Evolutionary conservation across 2,888 invertebrate species (phyloP).

Genomic region (Ichneumoninae sp.): DNA sequence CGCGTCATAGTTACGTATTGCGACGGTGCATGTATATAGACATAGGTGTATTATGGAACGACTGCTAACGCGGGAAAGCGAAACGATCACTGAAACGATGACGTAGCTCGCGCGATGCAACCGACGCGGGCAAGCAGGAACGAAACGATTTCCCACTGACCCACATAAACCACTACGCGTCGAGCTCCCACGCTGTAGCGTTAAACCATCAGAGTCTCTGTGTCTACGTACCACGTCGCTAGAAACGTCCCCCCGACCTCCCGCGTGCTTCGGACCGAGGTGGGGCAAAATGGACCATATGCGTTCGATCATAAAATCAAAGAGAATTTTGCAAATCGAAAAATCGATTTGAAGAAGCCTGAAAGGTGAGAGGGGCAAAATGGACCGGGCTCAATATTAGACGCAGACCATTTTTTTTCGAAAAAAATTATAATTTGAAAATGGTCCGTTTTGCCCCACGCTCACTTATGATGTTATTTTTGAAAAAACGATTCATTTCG

Average conservation of each 20-base stretch:
- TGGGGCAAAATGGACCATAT: no score
- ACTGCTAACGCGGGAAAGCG: conserved; percentile 56
- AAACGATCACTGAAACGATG: conserved; percentile 64
- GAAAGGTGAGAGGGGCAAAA: no score
- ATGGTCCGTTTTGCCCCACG: background rate
- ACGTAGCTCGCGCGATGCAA: conserved; percentile 63
- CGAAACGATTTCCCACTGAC: conserved; percentile 82
- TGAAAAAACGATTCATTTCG: no score
- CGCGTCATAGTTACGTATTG: conserved; percentile 55
- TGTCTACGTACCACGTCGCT: background rate
- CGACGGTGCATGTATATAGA: background rate
- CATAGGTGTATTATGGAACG: conserved; percentile 15
- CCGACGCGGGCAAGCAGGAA: conserved; percentile 73
- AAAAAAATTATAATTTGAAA: background rate
- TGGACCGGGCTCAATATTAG: no score
- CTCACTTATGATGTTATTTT: no score
- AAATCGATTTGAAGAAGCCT: no score
- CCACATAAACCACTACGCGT: conserved; percentile 75
- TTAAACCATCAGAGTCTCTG: conserved; percentile 7
- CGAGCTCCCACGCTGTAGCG: conserved; percentile 49
- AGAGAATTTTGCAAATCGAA: no score
- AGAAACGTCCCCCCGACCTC: background rate
- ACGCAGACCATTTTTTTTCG: no score
- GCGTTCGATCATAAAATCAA: no score
- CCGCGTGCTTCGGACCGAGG: no score